A percentile compares a stretch with the other conserved stretches of the same genome.
Conservation (phyloP, 2,888 invertebrate species). For the Drosophila anceps region DNA sequence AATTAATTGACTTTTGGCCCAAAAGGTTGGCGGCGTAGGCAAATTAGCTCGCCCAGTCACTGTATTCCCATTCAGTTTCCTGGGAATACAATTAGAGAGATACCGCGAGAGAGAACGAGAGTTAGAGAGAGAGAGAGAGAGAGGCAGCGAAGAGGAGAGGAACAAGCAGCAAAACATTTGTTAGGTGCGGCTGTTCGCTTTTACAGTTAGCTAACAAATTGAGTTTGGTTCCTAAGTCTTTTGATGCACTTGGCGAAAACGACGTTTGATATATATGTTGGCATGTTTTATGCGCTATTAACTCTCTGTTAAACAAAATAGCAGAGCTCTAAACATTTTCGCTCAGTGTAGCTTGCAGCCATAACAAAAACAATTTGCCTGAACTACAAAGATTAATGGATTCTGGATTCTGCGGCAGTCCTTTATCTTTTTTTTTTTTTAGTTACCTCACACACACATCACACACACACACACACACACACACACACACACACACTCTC, state of each 20-base stretch:
- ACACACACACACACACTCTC: neutral
- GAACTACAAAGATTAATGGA: slow-evolving; percentile 71
- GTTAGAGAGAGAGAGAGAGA: neutral
- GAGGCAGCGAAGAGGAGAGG: neutral
- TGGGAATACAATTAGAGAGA: slow-evolving; percentile 74
- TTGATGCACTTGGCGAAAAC: slow-evolving; percentile 6
- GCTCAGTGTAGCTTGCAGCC: slow-evolving; percentile 15
- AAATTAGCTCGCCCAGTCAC: slow-evolving; percentile 63
- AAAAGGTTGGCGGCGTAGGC: slow-evolving; percentile 68
- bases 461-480: slow-evolving; percentile 12
- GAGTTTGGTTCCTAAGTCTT: slow-evolving; percentile 50
- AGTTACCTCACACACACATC: slow-evolving; percentile 17
- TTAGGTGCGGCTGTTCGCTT: slow-evolving; percentile 55
- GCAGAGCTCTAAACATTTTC: neutral
- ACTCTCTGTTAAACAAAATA: neutral
- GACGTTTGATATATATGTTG: neutral
- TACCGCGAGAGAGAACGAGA: slow-evolving; percentile 12
- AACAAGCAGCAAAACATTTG: neutral
- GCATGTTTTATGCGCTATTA: too few relatives aligned
- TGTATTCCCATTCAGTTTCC: slow-evolving; percentile 51
- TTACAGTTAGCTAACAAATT: slow-evolving; percentile 75
- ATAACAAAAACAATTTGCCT: slow-evolving; percentile 61
- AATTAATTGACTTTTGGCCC: slow-evolving; percentile 77
- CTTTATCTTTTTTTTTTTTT: slow-evolving; percentile 6
- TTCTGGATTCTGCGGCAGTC: slow-evolving; percentile 27